These are phyloP conservation scores for Leiothrix lutea DNA, from an alignment of 2,113 vertebrate species.

Conservation along the genomic window DNA sequence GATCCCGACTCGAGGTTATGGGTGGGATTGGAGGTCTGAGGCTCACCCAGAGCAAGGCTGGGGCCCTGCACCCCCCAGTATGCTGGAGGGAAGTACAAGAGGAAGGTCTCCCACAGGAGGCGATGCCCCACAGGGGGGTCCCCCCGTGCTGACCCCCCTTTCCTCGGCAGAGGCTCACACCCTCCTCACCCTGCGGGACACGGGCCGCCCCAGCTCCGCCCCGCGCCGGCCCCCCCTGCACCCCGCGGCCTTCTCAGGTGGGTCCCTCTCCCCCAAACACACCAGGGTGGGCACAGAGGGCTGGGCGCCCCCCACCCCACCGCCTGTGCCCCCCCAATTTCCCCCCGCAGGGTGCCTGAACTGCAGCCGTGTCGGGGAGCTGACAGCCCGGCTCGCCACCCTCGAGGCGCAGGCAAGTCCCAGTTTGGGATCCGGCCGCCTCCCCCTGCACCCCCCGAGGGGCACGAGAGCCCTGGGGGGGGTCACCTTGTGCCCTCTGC, in stretches of 20 bases:
- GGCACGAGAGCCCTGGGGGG: neutral
- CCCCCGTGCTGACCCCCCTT: neutral
- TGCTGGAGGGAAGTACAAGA: neutral
- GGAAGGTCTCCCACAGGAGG: neutral
- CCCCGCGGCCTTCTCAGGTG: conserved; percentile 7
- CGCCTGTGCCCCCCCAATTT: accelerated
- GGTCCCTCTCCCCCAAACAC: neutral
- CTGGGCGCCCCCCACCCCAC: neutral
- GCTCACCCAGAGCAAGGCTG: neutral
- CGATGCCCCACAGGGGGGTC: neutral
- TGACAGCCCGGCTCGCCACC: conserved; percentile 79
- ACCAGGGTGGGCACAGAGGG: neutral
- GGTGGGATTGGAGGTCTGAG: neutral
- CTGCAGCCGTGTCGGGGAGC: conserved; percentile 84
- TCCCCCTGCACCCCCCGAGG: neutral
- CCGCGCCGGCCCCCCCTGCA: neutral
- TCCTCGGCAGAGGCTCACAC: neutral
- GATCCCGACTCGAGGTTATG: too few relatives aligned
- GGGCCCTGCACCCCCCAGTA: accelerated
- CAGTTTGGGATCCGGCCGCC: accelerated
- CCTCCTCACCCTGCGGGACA: neutral
- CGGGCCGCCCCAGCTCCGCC: accelerated
- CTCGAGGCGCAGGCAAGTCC: conserved; percentile 85
- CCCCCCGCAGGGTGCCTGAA: conserved; percentile 83
- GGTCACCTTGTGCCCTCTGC: neutral